These are phyloP conservation scores for Cyprinodon brontotheroides DNA, from an alignment of 2,113 vertebrate species.

Conservation along the genomic window DNA sequence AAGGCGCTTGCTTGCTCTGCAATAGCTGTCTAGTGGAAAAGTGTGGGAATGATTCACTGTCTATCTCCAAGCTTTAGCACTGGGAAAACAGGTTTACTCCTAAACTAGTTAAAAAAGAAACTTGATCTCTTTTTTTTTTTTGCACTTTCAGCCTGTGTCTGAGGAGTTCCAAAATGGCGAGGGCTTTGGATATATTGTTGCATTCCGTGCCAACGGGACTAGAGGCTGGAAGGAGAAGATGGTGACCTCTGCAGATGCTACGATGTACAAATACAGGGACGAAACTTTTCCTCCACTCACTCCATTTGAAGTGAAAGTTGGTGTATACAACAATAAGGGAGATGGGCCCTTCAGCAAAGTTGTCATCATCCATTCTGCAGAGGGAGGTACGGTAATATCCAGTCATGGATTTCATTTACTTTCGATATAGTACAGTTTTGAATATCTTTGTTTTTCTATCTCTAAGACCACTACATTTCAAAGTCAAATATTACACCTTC, in stretches of 20 bases:
- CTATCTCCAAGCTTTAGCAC: not conserved
- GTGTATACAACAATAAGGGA: conserved; percentile 97
- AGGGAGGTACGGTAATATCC: conserved; percentile 85
- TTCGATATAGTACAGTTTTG: too few relatives aligned
- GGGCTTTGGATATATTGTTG: conserved; percentile 97
- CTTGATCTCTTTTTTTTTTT: not conserved
- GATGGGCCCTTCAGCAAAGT: conserved; percentile 95
- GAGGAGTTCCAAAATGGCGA: conserved; percentile 98
- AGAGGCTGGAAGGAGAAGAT: conserved; percentile 98
- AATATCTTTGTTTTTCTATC: too few relatives aligned
- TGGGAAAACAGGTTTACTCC: not conserved
- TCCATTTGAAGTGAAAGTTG: conserved; percentile 95
- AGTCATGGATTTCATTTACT: not conserved
- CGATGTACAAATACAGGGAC: conserved; percentile 94
- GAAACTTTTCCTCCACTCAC: conserved; percentile 96
- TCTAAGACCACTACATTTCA: too few relatives aligned
- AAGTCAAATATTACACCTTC: too few relatives aligned
- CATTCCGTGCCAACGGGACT: conserved; percentile 93
- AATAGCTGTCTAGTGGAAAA: conserved; percentile 9
- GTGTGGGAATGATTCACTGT: conserved; percentile 23
- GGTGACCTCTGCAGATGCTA: conserved; percentile 95
- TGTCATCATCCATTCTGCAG: conserved; percentile 92
- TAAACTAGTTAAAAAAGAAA: not conserved
- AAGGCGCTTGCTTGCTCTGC: conserved; percentile 10
- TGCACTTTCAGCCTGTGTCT: conserved; percentile 87